Conservation (phyloP, 2,888 invertebrate genomes). For the Orthosia cruda region DNA sequence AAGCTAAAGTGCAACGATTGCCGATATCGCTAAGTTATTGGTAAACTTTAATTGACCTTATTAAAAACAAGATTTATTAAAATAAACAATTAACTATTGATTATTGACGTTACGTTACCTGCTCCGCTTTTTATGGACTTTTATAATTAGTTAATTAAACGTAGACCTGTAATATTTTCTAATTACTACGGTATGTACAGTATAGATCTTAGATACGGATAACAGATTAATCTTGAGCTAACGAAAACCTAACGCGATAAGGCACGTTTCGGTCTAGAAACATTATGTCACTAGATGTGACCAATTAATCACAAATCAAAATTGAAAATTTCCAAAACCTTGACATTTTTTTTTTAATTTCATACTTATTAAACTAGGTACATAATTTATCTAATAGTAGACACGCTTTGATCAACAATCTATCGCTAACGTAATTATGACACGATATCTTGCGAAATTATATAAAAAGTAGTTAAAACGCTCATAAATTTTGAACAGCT, state of each 20-base stretch:
- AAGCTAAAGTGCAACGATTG: conserved; percentile 7
- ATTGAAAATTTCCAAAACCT: too few species aligned
- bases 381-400: too few species aligned
- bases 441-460: too few species aligned
- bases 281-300: conserved; percentile 13
- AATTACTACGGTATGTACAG: conserved; percentile 34
- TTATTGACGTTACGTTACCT: conserved; percentile 35
- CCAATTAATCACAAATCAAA: not conserved
- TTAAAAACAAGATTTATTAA: conserved; percentile 51
- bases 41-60: conserved; percentile 43
- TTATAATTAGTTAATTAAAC: conserved; percentile 52
- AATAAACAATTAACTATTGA: conserved; percentile 41
- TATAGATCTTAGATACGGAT: conserved; percentile 32
- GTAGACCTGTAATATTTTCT: conserved; percentile 31
- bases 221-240: conserved; percentile 40
- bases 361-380: too few species aligned
- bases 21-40: conserved; percentile 26
- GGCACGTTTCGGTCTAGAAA: conserved; percentile 23
- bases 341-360: too few species aligned
- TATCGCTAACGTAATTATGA: too few species aligned
- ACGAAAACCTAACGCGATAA: conserved; percentile 29
- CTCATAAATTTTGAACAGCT: too few species aligned
- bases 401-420: too few species aligned
- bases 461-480: too few species aligned
- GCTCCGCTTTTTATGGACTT: conserved; percentile 54